Evolutionary conservation across 2,888 invertebrate genomes (phyloP).

Genomic region (Acronicta alni): DNA sequence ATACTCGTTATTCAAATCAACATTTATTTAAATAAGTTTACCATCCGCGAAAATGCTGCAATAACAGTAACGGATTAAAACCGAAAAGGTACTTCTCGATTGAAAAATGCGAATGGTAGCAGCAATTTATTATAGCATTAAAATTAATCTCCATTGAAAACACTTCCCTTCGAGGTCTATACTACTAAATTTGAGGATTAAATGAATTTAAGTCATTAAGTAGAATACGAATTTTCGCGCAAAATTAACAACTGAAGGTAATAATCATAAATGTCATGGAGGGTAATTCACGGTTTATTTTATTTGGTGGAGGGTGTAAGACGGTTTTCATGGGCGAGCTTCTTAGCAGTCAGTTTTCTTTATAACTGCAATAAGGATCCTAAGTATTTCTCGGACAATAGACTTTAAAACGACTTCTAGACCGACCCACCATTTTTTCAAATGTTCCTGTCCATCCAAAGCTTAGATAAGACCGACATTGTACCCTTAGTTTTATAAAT

Average conservation of each 20-base stretch:
- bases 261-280: slow-evolving; percentile 56
- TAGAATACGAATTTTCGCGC: slow-evolving; percentile 31
- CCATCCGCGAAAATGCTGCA: background rate
- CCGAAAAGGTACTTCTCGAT: slow-evolving; percentile 20
- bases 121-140: slow-evolving; percentile 45
- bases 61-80: slow-evolving; percentile 13
- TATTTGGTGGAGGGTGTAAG: slow-evolving; percentile 17
- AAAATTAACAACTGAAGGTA: slow-evolving; percentile 49
- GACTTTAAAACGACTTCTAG: background rate
- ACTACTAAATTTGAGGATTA: slow-evolving; percentile 51
- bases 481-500: no score
- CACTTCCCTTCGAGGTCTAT: slow-evolving; percentile 41
- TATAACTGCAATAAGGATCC: background rate
- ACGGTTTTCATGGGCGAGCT: slow-evolving; percentile 2
- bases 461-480: no score
- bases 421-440: no score
- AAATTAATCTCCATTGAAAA: slow-evolving; percentile 48
- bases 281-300: slow-evolving; percentile 42
- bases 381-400: background rate
- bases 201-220: slow-evolving; percentile 40
- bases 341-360: slow-evolving; percentile 8
- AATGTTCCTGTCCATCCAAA: no score
- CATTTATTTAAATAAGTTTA: no score
- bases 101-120: slow-evolving; percentile 26
- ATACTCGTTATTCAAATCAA: no score